These are phyloP conservation scores for Planococcus citri DNA, from an alignment of 1,140 invertebrate genomes.

Conservation along the genomic window DNA sequence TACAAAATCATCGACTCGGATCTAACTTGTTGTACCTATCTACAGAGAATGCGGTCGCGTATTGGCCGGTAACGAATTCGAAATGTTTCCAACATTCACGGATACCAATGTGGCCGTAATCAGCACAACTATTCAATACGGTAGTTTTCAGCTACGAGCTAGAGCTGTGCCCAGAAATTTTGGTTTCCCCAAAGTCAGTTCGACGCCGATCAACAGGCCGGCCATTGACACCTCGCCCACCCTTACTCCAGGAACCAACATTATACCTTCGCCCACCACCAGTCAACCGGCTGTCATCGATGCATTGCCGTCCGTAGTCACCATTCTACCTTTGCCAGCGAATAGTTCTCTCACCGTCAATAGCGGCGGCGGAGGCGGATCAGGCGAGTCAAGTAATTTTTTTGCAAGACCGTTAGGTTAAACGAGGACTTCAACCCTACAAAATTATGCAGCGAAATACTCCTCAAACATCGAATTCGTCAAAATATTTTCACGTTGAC, in stretches of 20 bases:
- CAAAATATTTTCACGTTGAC: too few relatives aligned
- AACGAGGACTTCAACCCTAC: too few relatives aligned
- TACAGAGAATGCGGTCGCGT: neutral
- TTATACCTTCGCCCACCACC: neutral
- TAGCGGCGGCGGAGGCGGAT: too few relatives aligned
- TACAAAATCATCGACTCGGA: too few relatives aligned
- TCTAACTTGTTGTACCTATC: too few relatives aligned
- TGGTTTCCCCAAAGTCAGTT: neutral
- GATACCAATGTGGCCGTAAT: slow-evolving; percentile 6
- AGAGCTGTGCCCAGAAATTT: slow-evolving; percentile 8
- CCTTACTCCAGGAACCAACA: neutral
- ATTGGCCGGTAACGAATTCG: neutral
- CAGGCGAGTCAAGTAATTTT: too few relatives aligned
- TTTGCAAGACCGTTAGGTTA: too few relatives aligned
- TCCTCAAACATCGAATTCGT: too few relatives aligned
- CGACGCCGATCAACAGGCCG: neutral
- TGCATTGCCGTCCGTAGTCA: neutral
- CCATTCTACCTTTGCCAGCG: neutral
- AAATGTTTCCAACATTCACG: slow-evolving; percentile 10
- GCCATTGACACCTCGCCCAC: neutral
- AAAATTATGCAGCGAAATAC: too few relatives aligned
- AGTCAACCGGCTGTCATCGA: neutral
- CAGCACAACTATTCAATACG: neutral
- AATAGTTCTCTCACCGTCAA: too few relatives aligned
- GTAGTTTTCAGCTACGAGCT: slow-evolving; percentile 7